These are phyloP conservation scores for Cyclina sinensis DNA, from an alignment of 1,140 invertebrate genomes.

Conservation along the genomic window DNA sequence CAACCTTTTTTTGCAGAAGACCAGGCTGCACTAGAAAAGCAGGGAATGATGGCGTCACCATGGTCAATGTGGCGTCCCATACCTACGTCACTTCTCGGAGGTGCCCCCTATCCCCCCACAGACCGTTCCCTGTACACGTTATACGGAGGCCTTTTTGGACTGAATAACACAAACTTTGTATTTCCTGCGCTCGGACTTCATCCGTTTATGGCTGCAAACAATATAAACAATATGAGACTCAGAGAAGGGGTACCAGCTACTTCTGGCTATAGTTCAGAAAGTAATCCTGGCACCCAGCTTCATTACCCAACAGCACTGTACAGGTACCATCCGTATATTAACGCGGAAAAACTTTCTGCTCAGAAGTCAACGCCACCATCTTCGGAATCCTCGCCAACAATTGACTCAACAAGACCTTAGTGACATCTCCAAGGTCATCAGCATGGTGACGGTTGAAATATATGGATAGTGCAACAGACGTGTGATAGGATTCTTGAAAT, in stretches of 20 bases:
- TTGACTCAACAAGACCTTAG: slow-evolving; percentile 29
- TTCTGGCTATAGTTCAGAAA: slow-evolving; percentile 58
- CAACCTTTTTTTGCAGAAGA: slow-evolving; percentile 73
- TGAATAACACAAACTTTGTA: slow-evolving; percentile 75
- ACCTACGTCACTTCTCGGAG: slow-evolving; percentile 74
- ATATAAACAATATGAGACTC: slow-evolving; percentile 73
- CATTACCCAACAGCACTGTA: slow-evolving; percentile 73
- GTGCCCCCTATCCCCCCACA: slow-evolving; percentile 68
- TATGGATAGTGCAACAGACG: background rate
- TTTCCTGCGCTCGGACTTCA: slow-evolving; percentile 77
- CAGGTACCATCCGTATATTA: slow-evolving; percentile 75
- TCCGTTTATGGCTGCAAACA: slow-evolving; percentile 71
- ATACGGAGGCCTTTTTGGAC: slow-evolving; percentile 80
- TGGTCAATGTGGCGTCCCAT: slow-evolving; percentile 81
- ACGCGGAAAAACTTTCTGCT: slow-evolving; percentile 71
- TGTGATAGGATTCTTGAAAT: too few relatives aligned
- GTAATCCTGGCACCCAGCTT: slow-evolving; percentile 36
- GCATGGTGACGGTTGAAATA: background rate
- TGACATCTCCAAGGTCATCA: background rate
- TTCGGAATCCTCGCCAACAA: slow-evolving; percentile 12
- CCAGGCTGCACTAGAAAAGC: slow-evolving; percentile 72
- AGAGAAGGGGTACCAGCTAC: slow-evolving; percentile 65
- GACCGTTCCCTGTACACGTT: slow-evolving; percentile 77
- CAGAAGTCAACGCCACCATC: slow-evolving; percentile 70
- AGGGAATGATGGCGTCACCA: slow-evolving; percentile 71